These are phyloP conservation scores for Percopsis transmontana DNA, from an alignment of 2,113 vertebrate genomes.

Conservation along the genomic window DNA sequence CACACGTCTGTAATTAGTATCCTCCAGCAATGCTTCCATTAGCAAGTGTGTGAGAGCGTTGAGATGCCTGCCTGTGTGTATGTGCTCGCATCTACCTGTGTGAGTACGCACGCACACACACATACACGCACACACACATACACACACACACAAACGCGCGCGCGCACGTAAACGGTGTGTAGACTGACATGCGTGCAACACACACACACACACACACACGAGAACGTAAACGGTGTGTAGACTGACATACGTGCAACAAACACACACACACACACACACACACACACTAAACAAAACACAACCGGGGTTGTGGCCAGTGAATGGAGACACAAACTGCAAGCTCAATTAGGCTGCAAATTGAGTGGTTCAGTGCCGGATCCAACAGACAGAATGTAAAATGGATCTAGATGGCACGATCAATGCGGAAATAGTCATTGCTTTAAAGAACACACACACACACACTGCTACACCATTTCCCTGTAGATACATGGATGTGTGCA, in stretches of 20 bases:
- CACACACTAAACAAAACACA: constrained; percentile 10
- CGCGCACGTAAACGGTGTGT: background rate
- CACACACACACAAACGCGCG: constrained; percentile 2
- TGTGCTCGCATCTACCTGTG: constrained; percentile 26
- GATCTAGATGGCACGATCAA: constrained; percentile 59
- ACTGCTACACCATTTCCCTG: background rate
- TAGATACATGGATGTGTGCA: background rate
- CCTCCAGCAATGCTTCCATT: constrained; percentile 4
- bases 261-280: constrained; percentile 3
- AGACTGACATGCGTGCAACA: no score
- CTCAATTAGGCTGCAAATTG: constrained; percentile 74
- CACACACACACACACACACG: background rate
- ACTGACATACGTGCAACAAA: background rate
- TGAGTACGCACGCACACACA: background rate
- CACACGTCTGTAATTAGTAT: constrained; percentile 16
- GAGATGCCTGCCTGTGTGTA: constrained; percentile 10
- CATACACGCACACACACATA: no score
- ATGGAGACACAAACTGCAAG: constrained; percentile 60
- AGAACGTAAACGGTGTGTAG: background rate
- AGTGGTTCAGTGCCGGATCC: constrained; percentile 62
- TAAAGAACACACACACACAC: constrained; percentile 24
- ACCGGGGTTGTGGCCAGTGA: constrained; percentile 54
- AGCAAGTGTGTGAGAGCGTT: background rate
- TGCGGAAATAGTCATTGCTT: constrained; percentile 26
- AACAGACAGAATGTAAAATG: constrained; percentile 62